Evolutionary conservation across 2,888 invertebrate genomes (phyloP).

Genomic region (Argynnis bischoffii): DNA sequence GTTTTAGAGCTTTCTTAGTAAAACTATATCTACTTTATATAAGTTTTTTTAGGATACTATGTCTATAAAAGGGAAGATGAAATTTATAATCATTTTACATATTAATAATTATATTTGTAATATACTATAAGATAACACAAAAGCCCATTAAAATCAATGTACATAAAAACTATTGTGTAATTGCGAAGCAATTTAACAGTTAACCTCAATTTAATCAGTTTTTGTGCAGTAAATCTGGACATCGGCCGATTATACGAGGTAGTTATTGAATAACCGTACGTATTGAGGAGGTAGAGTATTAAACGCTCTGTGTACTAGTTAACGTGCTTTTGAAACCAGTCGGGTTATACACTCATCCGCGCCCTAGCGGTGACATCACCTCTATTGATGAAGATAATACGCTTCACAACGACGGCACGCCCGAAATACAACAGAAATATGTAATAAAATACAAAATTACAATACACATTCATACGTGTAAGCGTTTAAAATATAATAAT

Average conservation of each 20-base stretch:
- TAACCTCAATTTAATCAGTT: constrained; percentile 28
- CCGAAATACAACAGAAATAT: constrained; percentile 49
- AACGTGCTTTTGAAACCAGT: constrained; percentile 41
- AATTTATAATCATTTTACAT: not conserved
- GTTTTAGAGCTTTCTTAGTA: too few species aligned
- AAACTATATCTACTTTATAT: too few species aligned
- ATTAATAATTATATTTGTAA: not conserved
- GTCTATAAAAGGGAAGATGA: too few species aligned
- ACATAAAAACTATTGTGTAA: constrained; percentile 15
- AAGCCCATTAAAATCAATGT: constrained; percentile 3
- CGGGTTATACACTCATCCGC: constrained; percentile 60
- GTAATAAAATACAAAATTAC: constrained; percentile 39
- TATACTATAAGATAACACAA: not conserved
- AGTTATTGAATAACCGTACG: constrained; percentile 30
- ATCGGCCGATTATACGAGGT: constrained; percentile 16
- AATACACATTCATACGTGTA: constrained; percentile 21
- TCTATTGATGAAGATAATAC: constrained; percentile 67
- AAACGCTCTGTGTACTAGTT: constrained; percentile 20
- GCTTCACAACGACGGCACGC: constrained; percentile 70
- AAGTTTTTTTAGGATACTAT: too few species aligned
- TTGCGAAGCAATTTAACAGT: constrained; percentile 20
- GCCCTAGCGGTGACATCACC: constrained; percentile 73
- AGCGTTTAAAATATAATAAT: not conserved
- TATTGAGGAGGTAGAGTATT: constrained; percentile 34
- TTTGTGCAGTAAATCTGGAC: constrained; percentile 26